phyloP scores from a whole-genome alignment of 2,888 invertebrate genomes.

The Halictus quadricinctus region DNA sequence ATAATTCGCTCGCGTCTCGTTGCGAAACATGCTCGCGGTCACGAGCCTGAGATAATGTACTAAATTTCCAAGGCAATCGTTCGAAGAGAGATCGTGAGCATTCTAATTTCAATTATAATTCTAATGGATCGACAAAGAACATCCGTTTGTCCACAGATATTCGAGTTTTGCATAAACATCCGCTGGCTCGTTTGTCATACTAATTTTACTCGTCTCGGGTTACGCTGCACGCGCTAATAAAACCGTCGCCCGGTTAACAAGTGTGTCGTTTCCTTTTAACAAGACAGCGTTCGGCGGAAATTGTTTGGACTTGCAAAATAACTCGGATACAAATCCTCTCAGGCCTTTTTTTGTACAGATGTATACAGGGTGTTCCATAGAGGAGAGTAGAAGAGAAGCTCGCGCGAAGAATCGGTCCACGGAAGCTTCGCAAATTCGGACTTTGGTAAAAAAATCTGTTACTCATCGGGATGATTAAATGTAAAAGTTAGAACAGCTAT shows the following conservation, averaged over 20 bases:
- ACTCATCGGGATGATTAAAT: neutral
- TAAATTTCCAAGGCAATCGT: neutral
- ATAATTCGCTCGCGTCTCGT: neutral
- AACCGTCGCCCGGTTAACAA: neutral
- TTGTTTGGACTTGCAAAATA: slow-evolving; percentile 66
- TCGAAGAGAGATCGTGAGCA: neutral
- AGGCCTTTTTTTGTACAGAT: slow-evolving; percentile 65
- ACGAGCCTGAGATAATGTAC: neutral
- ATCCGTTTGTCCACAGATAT: neutral
- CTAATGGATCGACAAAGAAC: neutral
- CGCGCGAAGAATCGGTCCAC: neutral
- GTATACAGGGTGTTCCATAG: neutral
- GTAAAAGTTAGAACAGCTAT: neutral
- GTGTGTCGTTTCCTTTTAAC: slow-evolving; percentile 14
- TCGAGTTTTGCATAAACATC: neutral
- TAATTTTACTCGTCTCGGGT: neutral
- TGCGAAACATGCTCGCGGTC: neutral
- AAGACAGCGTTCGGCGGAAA: slow-evolving; percentile 11
- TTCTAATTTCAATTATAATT: neutral
- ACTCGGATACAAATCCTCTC: slow-evolving; percentile 52
- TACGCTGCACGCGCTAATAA: neutral
- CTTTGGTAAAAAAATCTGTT: neutral
- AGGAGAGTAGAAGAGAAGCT: neutral
- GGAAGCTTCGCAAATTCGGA: neutral
- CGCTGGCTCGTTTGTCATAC: neutral